Conservation (phyloP, 1,140 invertebrate genomes). For the Papilio aristodemus region DNA sequence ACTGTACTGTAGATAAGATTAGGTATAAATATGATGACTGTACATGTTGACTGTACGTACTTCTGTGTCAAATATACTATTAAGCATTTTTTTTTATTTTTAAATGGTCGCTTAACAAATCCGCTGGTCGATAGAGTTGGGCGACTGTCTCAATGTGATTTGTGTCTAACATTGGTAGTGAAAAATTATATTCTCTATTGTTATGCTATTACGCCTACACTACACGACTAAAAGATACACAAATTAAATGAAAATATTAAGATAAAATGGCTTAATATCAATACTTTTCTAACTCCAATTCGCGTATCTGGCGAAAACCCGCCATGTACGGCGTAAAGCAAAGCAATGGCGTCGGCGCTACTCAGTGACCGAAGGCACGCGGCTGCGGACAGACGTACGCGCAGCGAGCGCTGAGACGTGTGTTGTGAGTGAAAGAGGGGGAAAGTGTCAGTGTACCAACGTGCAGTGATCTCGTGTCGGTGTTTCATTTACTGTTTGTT, state of each 20-base stretch:
- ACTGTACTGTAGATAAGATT: not conserved
- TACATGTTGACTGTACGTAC: too few species aligned
- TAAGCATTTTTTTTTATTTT: too few species aligned
- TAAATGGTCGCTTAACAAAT: too few species aligned
- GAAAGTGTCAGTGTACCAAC: not conserved
- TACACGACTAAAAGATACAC: not conserved
- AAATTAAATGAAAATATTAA: not conserved
- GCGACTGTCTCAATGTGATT: too few species aligned
- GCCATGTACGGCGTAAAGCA: slow-evolving; percentile 13
- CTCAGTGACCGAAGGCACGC: slow-evolving; percentile 3
- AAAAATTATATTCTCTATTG: too few species aligned
- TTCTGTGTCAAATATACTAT: too few species aligned
- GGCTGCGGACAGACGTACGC: not conserved
- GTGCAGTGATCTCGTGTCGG: not conserved
- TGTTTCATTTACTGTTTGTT: not conserved
- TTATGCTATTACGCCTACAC: too few species aligned
- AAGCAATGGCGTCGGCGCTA: slow-evolving; percentile 14
- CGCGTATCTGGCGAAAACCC: slow-evolving; percentile 23
- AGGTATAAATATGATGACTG: too few species aligned
- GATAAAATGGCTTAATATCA: not conserved
- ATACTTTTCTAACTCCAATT: not conserved
- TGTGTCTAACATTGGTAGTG: too few species aligned
- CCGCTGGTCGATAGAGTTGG: too few species aligned
- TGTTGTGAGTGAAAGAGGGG: not conserved
- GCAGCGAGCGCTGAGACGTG: not conserved